Evolutionary conservation across 2,797 vertebrate genomes (phyloP).

Genomic region (Rhyacichthys aspro): DNA sequence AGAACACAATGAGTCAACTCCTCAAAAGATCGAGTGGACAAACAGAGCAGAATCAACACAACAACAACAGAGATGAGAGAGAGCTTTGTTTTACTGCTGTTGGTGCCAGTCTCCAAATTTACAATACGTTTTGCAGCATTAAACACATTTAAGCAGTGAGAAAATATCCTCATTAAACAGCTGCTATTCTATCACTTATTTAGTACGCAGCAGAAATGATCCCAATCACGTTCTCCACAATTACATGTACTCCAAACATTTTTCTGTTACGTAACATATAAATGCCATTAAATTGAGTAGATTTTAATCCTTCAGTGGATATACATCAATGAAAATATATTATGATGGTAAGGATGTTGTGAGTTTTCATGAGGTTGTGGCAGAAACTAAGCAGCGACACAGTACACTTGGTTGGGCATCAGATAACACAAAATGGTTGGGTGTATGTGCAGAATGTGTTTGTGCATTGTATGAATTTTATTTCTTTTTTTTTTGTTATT

Average conservation of each 20-base stretch:
- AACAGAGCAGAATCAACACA: slow-evolving; percentile 72
- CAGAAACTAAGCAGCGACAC: too few relatives aligned
- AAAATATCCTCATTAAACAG: slow-evolving; percentile 25
- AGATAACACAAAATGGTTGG: too few relatives aligned
- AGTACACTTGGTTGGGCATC: too few relatives aligned
- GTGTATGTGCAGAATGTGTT: too few relatives aligned
- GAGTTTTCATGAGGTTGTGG: too few relatives aligned
- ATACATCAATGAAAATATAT: background rate
- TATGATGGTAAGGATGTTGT: too few relatives aligned
- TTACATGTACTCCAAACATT: too few relatives aligned
- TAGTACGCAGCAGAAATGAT: slow-evolving; percentile 51
- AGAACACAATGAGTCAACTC: slow-evolving; percentile 43
- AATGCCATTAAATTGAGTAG: slow-evolving; percentile 15
- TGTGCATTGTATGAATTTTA: background rate
- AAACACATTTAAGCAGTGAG: slow-evolving; percentile 50
- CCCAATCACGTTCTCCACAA: slow-evolving; percentile 43
- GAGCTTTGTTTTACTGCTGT: slow-evolving; percentile 64
- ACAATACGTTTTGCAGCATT: background rate
- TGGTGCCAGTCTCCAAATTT: too few relatives aligned
- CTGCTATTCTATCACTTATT: slow-evolving; percentile 58
- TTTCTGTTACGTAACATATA: slow-evolving; percentile 34
- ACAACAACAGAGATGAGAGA: slow-evolving; percentile 58
- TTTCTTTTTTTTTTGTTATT: too few relatives aligned
- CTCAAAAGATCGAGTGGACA: slow-evolving; percentile 57
- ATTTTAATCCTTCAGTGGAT: too few relatives aligned